Base-by-base conservation (phyloP, 2,113 vertebrate species). In the Macaca nemestrina region DNA sequence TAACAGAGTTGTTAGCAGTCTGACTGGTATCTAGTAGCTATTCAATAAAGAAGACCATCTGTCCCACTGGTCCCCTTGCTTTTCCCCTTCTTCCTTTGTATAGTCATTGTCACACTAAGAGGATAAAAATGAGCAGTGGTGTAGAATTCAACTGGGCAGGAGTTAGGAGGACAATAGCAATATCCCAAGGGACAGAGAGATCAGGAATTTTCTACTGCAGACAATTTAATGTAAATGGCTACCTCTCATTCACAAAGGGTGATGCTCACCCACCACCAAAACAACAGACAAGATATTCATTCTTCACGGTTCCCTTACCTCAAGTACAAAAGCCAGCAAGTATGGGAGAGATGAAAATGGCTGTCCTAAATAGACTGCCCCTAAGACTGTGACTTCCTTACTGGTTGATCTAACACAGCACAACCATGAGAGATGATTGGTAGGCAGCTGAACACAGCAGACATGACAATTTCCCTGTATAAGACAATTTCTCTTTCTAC, bases 401-500 rank as follows among this genome's bases (percentile, higher is more conserved):
- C 25, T 40, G 8, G 0, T 48, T 20, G 2, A n/a, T 30, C 9
- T 59, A 72, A 85, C 30, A 30, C 7, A 32, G 18, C 30, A 5
- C 23, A 76, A 43, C 38, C 38, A 6, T 1, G 5, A 38, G 52
- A 50, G 50, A 40, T 3, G 25, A 35, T 10, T 8, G n/a, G 9
- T 3, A 89, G n/a, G 4, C 45, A 64, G 55, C 78, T 38, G 55
- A 48, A 35, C 35, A 30, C 7, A 88, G 40, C 45, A 22, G 22
- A 72, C 6, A 0, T 59, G 45, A 68, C 30, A 0, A 50, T 88
- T 94, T 91, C 93, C 40, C 88, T 92, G 90, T 90, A 87, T 97
- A 88, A 95, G 38, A 86, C 38, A 50, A 7, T 55, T 97, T 98
- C 97, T 94, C 59, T 97, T 84, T 89, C 98, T 94, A 35, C 94